Evolutionary conservation across 2,113 vertebrate species (phyloP), one percentile per base, ranked within the genome.

Genomic region (Chiloscyllium plagiosum): DNA sequence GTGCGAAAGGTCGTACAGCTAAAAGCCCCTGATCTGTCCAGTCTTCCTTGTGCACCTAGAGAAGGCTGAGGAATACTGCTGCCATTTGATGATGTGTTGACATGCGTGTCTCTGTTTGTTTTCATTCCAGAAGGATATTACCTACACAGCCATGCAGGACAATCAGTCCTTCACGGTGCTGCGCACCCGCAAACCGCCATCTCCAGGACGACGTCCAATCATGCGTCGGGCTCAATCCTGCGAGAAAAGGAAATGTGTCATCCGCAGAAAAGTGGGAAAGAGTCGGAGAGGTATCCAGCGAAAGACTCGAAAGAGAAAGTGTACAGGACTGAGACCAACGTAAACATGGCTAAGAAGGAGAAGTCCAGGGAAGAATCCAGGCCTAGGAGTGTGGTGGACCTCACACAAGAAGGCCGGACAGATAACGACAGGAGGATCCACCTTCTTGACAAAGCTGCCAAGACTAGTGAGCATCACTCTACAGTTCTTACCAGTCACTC

Each of bases 41-140:
- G 15, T 90, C 17, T 13, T 29, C 61, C 47, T 50, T 15, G 12
- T 90, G 52, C 29, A 33, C n/a, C 17, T 0, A 4, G 19, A 47
- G 56, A 83, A 83, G 80, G 20, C 80, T 7, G 6, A 42, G 37
- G 80, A 61, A 37, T 17, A 42, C 1, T n/a, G 52, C 61, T 26
- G 7, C 3, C 5, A 96, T 13, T 78, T 69, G 70, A n/a, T 93
- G 24, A 29, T n/a, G 37, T 3, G 37, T 52, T 95, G 42, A 70
- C 72, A 33, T 65, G 29, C 22, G 56, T 37, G 13, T 29, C 15
- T 56, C 80, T 85, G n/a, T 95, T 96, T 10, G 8, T 89, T 97
- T 96, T 68, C 95, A 96, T 96, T 94, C 0, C 97, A 99, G 99
- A 99, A 96, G 98, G 98, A 5, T 99, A 99, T 98, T 99, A 98